Conservation (phyloP, 2,113 vertebrate genomes). For the Oenanthe oenanthe region DNA sequence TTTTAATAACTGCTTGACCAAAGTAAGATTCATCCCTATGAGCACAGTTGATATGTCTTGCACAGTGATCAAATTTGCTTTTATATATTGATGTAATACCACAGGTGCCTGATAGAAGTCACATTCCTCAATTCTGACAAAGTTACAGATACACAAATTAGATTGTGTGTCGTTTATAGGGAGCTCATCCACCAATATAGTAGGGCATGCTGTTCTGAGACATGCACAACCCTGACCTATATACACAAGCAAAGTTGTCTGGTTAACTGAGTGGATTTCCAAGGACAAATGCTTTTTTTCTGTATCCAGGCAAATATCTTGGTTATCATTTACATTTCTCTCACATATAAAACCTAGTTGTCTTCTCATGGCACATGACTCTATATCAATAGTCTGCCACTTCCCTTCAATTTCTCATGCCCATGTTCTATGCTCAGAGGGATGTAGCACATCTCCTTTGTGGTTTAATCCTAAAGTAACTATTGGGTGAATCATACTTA, state of each 20-base stretch:
- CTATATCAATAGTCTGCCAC: neutral
- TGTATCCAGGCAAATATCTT: too few species aligned
- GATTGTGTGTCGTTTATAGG: neutral
- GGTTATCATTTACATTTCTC: neutral
- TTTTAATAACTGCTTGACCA: too few species aligned
- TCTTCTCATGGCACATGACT: neutral
- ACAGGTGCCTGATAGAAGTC: too few species aligned
- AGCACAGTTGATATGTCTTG: too few species aligned
- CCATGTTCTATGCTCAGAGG: neutral
- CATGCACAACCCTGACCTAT: neutral
- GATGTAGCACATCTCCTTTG: neutral
- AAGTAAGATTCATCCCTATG: too few species aligned
- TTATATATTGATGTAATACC: too few species aligned
- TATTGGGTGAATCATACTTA: neutral
- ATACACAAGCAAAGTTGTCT: neutral
- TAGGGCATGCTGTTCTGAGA: neutral
- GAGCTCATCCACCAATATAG: neutral
- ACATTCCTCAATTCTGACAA: too few species aligned
- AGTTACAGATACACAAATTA: neutral
- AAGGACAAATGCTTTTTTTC: too few species aligned
- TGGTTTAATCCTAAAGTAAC: neutral
- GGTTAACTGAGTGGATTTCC: neutral
- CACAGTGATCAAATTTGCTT: too few species aligned
- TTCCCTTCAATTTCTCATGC: neutral
- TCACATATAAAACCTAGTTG: neutral